Conservation (phyloP, 2,888 invertebrate species). For the Lochmaea crataegi region DNA sequence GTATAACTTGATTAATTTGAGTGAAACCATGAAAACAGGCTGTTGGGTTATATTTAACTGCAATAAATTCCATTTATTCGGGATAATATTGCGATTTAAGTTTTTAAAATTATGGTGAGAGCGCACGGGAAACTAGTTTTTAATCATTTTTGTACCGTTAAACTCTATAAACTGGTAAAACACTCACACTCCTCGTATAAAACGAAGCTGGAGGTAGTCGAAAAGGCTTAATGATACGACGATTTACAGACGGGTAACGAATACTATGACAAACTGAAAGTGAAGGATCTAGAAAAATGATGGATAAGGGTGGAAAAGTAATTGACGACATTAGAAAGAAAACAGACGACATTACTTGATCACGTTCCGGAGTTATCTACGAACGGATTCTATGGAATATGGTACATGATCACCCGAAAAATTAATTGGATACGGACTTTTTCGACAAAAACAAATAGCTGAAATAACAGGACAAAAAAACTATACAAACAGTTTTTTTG, state of each 20-base stretch:
- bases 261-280: slow-evolving; percentile 1
- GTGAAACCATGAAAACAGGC: too few relatives aligned
- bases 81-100: not conserved
- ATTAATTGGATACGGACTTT: not conserved
- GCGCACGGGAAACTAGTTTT: not conserved
- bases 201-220: not conserved
- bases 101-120: not conserved
- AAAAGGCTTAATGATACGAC: not conserved
- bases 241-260: not conserved
- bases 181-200: not conserved
- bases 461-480: not conserved
- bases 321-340: slow-evolving; percentile 8
- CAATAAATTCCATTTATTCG: too few relatives aligned
- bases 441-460: not conserved
- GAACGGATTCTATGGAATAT: not conserved
- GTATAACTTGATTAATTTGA: too few relatives aligned
- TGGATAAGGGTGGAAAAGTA: not conserved
- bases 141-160: too few relatives aligned
- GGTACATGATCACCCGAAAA: not conserved
- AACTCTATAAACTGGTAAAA: too few relatives aligned
- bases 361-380: slow-evolving; percentile 1
- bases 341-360: slow-evolving; percentile 2
- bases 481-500: too few relatives aligned
- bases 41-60: not conserved
- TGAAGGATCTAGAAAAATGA: not conserved